Percentiles rank a stretch among this genome's conserved stretches.
phyloP scores from a whole-genome alignment of 2,113 vertebrate genomes.

The Pseudorhombus dupliciocellatus region DNA sequence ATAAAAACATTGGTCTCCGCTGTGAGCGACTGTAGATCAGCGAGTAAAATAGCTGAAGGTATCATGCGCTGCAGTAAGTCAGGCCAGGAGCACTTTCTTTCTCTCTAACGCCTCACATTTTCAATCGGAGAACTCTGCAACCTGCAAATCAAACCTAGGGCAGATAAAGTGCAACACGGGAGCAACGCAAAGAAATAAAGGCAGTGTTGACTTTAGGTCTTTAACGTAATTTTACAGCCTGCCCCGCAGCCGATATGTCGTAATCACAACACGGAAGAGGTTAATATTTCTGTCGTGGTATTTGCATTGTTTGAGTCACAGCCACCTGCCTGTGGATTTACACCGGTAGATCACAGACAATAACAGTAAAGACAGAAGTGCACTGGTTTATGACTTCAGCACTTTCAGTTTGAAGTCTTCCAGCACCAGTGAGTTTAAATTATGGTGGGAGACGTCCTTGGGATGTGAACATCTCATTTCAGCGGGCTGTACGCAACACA shows the following conservation, averaged over 20 bases:
- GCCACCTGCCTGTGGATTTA: constrained; percentile 69
- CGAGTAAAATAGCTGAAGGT: constrained; percentile 59
- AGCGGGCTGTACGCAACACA: constrained; percentile 43
- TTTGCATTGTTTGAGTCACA: constrained; percentile 66
- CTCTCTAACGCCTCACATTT: constrained; percentile 35
- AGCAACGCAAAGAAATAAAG: constrained; percentile 18
- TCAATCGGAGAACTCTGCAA: constrained; percentile 6
- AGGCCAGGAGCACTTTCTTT: constrained; percentile 36
- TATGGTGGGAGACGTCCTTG: constrained; percentile 81
- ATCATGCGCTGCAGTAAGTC: constrained; percentile 28
- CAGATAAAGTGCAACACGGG: constrained; percentile 28
- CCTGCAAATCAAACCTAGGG: constrained; percentile 44
- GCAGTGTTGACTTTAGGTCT: constrained; percentile 34
- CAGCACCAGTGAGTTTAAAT: constrained; percentile 78
- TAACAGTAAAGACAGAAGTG: constrained; percentile 76
- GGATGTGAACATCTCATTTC: constrained; percentile 82
- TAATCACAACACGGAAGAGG: constrained; percentile 38
- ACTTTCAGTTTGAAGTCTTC: constrained; percentile 78
- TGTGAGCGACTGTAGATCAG: constrained; percentile 63
- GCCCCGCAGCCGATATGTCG: neutral
- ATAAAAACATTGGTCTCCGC: constrained; percentile 58
- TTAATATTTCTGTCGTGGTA: constrained; percentile 35
- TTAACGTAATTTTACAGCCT: constrained; percentile 54
- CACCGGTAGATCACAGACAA: constrained; percentile 72
- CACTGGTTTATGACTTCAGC: constrained; percentile 76